Conservation (phyloP, 2,888 invertebrate genomes). For the Bimastos eiseni region DNA sequence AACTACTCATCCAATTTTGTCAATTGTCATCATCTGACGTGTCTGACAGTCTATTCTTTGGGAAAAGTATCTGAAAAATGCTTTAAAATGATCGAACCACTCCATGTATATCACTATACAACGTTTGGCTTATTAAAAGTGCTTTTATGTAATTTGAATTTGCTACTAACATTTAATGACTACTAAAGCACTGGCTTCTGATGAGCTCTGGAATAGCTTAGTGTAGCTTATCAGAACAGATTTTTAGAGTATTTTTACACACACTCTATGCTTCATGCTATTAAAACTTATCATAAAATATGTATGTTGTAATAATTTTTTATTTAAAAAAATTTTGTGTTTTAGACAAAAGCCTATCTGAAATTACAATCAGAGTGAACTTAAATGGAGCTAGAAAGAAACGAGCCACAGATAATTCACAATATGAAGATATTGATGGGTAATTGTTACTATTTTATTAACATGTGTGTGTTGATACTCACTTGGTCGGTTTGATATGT, state of each 20-base stretch:
- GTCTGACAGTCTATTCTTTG: neutral
- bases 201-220: neutral
- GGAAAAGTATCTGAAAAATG: neutral
- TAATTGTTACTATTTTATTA: neutral
- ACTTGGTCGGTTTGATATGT: neutral
- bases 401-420: constrained; percentile 2
- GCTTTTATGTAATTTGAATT: too few species aligned
- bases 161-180: neutral
- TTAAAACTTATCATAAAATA: neutral
- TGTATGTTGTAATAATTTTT: neutral
- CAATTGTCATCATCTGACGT: neutral
- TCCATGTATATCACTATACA: neutral
- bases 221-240: neutral
- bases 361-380: neutral
- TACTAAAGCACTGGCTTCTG: neutral
- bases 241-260: neutral
- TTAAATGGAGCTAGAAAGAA: neutral
- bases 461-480: neutral
- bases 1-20: neutral
- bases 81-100: neutral
- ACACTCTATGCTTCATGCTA: neutral
- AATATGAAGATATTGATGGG: neutral
- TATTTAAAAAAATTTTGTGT: neutral
- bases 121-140: neutral
- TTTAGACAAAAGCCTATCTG: neutral